Evolutionary conservation across 1,140 invertebrate species (phyloP).

Genomic region (Meloidogyne floridensis): DNA sequence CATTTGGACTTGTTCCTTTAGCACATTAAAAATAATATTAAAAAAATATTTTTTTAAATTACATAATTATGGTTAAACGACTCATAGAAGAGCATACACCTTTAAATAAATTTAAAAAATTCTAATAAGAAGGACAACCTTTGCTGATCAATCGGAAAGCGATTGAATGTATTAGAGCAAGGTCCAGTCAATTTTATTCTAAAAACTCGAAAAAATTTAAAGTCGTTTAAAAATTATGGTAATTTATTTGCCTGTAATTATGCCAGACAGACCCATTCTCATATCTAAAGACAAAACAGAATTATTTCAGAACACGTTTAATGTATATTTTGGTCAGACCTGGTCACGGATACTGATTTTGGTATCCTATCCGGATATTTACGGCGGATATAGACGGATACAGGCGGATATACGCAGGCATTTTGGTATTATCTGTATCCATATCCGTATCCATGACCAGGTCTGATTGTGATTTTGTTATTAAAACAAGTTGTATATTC

Average conservation of each 20-base stretch:
- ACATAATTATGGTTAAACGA: slow-evolving; percentile 63
- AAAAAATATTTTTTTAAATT: slow-evolving; percentile 3
- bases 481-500: no score
- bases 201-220: slow-evolving; percentile 9
- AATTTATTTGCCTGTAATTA: slow-evolving; percentile 49
- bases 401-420: no score
- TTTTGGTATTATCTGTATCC: no score
- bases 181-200: slow-evolving; percentile 66
- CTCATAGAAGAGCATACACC: slow-evolving; percentile 65
- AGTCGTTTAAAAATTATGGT: background rate
- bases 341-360: no score
- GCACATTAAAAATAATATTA: background rate
- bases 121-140: slow-evolving; percentile 6
- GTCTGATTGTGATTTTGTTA: no score
- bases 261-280: slow-evolving; percentile 62
- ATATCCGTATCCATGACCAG: no score
- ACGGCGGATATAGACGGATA: no score
- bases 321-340: background rate
- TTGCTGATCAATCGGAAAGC: slow-evolving; percentile 65
- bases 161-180: slow-evolving; percentile 56
- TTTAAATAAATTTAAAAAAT: background rate
- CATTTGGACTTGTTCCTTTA: slow-evolving; percentile 59
- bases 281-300: slow-evolving; percentile 25
- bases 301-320: background rate
- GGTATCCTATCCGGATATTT: no score